A percentile compares a stretch with the other conserved stretches of the same genome.
phyloP scores from a whole-genome alignment of 30 jellyfish, hydroid and myxozoan species.

The Euphysa ruthae region DNA sequence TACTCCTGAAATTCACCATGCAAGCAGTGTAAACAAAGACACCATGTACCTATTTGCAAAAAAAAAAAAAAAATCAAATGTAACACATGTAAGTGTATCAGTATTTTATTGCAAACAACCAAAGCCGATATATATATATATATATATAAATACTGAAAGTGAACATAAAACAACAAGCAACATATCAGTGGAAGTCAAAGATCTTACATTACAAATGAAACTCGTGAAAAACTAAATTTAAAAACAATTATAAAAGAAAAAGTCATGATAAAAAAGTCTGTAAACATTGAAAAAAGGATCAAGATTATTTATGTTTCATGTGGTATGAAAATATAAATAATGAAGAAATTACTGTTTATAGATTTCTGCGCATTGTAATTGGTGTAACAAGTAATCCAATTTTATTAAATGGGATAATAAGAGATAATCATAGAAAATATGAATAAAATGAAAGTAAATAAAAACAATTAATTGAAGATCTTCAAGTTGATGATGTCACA shows the following conservation, averaged over 20 bases:
- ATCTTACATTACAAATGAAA: neutral
- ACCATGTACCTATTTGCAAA: neutral
- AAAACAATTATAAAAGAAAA: neutral
- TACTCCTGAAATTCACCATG: neutral
- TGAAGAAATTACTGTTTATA: neutral
- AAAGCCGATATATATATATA: neutral
- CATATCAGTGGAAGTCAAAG: neutral
- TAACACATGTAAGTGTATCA: neutral
- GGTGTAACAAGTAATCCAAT: neutral
- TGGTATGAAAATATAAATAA: neutral
- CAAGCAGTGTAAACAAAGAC: neutral
- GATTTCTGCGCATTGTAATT: neutral
- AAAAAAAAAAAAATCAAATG: neutral
- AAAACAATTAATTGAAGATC: neutral
- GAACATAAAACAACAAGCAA: neutral
- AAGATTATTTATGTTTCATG: constrained; percentile 4
- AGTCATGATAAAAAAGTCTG: neutral
- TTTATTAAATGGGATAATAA: neutral
- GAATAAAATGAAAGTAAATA: neutral
- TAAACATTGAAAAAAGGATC: neutral
- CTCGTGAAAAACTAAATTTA: neutral
- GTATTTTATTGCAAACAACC: constrained; percentile 9
- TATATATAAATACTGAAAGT: neutral
- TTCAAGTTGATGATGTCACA: neutral
- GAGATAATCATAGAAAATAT: neutral